Evolutionary conservation across 2,113 vertebrate species (phyloP).

Genomic region (Nyctibius bracteatus): DNA sequence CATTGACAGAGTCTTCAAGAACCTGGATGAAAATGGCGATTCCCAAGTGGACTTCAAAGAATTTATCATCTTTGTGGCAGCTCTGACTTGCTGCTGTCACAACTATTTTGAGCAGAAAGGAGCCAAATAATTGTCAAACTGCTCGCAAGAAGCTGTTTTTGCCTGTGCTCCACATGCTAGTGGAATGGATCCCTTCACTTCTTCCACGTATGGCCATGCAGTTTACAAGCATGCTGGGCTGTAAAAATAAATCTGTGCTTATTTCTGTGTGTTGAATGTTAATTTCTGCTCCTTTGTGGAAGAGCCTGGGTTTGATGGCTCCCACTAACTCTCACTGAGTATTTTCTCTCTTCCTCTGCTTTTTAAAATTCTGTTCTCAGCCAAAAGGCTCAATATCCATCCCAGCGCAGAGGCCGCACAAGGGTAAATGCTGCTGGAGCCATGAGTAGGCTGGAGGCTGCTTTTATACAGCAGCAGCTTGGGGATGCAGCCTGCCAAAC

Average conservation of each 20-base stretch:
- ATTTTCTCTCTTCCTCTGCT: neutral
- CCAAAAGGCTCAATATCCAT: neutral
- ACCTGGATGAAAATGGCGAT: conserved; percentile 71
- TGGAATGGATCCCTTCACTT: neutral
- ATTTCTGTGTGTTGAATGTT: neutral
- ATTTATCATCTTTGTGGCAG: conserved; percentile 69
- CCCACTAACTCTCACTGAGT: neutral
- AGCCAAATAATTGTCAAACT: neutral
- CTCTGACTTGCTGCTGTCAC: conserved; percentile 67
- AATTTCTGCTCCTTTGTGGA: neutral
- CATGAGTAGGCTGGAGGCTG: neutral
- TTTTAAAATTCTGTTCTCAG: neutral
- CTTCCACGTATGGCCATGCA: neutral
- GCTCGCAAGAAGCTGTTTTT: neutral
- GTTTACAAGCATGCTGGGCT: neutral
- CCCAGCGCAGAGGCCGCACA: neutral
- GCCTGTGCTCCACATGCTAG: neutral
- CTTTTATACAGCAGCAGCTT: neutral
- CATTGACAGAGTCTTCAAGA: conserved; percentile 63
- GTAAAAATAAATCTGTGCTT: conserved; percentile 40
- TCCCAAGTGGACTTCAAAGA: conserved; percentile 76
- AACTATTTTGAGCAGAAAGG: conserved; percentile 20
- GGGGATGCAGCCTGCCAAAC: neutral
- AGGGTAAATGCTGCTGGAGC: neutral
- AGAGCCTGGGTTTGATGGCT: neutral